Conservation (phyloP, 2,888 invertebrate species). For the Resseliella maxima region DNA sequence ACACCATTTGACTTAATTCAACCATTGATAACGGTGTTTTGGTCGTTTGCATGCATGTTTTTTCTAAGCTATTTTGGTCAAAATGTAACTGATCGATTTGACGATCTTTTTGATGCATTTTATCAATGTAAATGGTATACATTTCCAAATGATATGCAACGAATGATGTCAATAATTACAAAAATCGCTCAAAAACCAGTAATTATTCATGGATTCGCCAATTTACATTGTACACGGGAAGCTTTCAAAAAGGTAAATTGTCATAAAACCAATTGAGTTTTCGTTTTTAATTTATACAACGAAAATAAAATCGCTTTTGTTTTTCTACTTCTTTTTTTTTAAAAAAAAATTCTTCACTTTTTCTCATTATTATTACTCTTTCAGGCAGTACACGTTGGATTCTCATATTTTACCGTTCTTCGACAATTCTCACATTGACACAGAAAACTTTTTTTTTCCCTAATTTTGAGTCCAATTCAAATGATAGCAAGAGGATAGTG, state of each 20-base stretch:
- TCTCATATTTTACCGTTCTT: neutral
- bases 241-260: neutral
- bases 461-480: no score
- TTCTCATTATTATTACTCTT: neutral
- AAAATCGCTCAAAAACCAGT: neutral
- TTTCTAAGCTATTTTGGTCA: neutral
- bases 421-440: no score
- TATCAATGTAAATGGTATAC: constrained; percentile 22
- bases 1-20: neutral
- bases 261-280: no score
- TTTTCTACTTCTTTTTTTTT: neutral
- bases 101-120: neutral
- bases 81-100: neutral
- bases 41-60: neutral
- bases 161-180: neutral
- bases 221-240: neutral
- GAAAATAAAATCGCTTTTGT: neutral
- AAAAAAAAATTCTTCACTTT: neutral
- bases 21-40: neutral
- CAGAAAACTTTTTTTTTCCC: no score
- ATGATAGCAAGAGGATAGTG: no score
- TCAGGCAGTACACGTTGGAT: neutral
- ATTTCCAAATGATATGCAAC: neutral
- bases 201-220: neutral
- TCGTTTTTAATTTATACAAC: neutral